Percentiles rank a stretch among this genome's conserved stretches.
Conservation (phyloP, 1,140 invertebrate species). For the Drosophila quadrilineata region DNA sequence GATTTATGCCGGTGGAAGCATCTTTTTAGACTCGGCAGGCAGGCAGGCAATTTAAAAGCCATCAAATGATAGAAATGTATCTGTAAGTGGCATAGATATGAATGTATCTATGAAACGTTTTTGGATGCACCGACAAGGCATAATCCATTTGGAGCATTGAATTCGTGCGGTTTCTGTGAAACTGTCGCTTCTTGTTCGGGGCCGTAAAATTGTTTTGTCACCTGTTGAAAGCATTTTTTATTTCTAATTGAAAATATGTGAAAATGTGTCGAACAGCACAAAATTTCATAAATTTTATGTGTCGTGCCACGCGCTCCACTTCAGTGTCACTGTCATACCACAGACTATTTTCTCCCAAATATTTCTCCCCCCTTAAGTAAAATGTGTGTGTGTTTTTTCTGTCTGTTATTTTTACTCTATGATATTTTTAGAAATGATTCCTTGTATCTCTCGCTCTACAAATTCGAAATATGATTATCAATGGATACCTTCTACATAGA, state of each 20-base stretch:
- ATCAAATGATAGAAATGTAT: constrained; percentile 49
- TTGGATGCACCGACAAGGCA: not conserved
- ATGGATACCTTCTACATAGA: constrained; percentile 2
- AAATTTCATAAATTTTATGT: constrained; percentile 57
- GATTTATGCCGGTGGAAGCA: constrained; percentile 44
- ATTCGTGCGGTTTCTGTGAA: constrained; percentile 38
- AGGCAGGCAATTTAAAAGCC: constrained; percentile 66
- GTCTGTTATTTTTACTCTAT: constrained; percentile 1
- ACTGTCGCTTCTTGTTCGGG: not conserved
- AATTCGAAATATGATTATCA: constrained; percentile 44
- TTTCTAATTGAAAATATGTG: constrained; percentile 55
- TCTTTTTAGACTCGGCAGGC: constrained; percentile 53
- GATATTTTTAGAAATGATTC: constrained; percentile 15
- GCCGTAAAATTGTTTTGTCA: constrained; percentile 68
- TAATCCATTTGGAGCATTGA: constrained; percentile 28
- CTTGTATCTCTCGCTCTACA: not conserved
- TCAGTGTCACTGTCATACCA: constrained; percentile 23
- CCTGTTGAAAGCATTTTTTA: constrained; percentile 75
- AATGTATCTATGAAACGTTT: constrained; percentile 42
- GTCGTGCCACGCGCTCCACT: constrained; percentile 18
- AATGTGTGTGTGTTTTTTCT: constrained; percentile 24
- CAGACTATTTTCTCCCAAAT: not conserved
- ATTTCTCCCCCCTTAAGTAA: not conserved
- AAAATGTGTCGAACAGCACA: constrained; percentile 9
- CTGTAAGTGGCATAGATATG: not conserved